A percentile compares a stretch with the other conserved stretches of the same genome.
Evolutionary conservation across 2,888 invertebrate genomes (phyloP).

Genomic region (Julus scandinavius): DNA sequence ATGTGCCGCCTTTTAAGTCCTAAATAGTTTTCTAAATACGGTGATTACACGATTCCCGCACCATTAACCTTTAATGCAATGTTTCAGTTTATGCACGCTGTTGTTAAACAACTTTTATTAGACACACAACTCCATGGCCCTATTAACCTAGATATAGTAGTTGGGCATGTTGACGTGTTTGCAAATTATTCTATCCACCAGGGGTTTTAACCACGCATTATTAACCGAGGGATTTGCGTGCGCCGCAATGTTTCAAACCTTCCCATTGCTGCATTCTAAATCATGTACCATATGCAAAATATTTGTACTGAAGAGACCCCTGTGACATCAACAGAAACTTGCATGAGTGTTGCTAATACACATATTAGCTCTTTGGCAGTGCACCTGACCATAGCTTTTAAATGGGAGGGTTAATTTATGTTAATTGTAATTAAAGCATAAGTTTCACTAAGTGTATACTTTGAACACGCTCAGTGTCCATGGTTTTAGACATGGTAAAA

Average conservation of each 20-base stretch:
- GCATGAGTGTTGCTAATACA: background rate
- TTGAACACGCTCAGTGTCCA: background rate
- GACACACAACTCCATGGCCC: background rate
- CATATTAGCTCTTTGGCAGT: background rate
- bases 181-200: background rate
- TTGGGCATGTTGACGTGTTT: background rate
- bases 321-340: background rate
- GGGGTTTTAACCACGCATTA: background rate
- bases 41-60: background rate
- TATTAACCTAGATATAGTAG: background rate
- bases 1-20: background rate
- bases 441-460: background rate
- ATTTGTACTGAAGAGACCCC: background rate
- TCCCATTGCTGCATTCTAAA: background rate
- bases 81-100: background rate
- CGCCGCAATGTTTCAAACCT: background rate
- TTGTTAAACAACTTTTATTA: background rate
- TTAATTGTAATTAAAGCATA: background rate
- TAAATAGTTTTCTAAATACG: background rate
- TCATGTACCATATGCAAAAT: background rate
- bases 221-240: background rate
- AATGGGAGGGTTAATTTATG: background rate
- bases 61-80: background rate
- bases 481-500: background rate
- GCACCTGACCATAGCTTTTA: background rate